Conservation (phyloP, 2,797 vertebrate species). For the Cossypha polioptera region DNA sequence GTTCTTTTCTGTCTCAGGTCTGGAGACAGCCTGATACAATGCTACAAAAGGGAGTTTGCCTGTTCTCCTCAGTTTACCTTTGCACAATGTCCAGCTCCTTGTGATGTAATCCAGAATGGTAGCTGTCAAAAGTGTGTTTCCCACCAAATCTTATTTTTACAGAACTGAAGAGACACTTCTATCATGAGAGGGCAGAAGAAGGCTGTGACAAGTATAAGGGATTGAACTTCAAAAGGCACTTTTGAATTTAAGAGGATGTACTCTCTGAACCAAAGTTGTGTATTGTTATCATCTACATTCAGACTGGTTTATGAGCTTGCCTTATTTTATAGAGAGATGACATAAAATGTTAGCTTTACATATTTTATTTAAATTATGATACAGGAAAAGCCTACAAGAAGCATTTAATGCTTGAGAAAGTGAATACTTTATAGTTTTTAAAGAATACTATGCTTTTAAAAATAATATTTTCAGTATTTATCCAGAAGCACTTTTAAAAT, state of each 20-base stretch:
- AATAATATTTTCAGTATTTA: neutral
- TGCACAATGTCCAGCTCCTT: neutral
- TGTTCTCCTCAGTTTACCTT: neutral
- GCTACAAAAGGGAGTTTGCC: neutral
- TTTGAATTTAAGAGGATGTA: neutral
- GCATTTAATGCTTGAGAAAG: neutral
- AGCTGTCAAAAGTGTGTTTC: neutral
- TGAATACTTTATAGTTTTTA: slow-evolving; percentile 1
- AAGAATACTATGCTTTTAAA: neutral
- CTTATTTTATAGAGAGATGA: neutral
- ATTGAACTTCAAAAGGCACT: slow-evolving; percentile 1
- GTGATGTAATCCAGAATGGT: neutral
- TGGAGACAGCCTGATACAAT: neutral
- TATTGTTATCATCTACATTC: neutral
- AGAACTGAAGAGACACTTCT: neutral
- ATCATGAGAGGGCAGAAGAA: neutral
- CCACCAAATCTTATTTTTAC: neutral
- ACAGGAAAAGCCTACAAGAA: neutral
- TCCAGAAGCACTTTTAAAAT: neutral
- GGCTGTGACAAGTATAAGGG: neutral
- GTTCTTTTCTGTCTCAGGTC: neutral
- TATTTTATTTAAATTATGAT: slow-evolving; percentile 38
- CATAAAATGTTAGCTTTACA: slow-evolving; percentile 31
- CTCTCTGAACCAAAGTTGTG: neutral
- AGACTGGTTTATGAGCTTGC: neutral